Base-by-base conservation (phyloP, 92 coral and sea anemone species). In the Diadumene lineata region DNA sequence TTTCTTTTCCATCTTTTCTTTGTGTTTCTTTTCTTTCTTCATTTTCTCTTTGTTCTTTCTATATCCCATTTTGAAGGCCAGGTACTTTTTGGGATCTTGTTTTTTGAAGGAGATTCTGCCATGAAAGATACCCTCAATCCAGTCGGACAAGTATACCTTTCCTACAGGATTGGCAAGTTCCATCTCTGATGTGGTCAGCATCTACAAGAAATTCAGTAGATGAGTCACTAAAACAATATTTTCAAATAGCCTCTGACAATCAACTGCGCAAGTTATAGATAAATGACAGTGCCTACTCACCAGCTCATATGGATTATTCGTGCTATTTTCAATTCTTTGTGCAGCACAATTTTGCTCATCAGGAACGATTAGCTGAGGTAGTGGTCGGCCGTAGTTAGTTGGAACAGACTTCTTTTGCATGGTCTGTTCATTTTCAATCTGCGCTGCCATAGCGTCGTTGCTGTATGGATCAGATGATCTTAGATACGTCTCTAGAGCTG, bases 161-260 rank as follows among this genome's bases (percentile, higher is more conserved):
- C 6, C 25, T n/a, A 58, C 64, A 22, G 64, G 64, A 8, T 58
- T 58, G 26, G 64, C 26, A 9, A 58, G 26, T 19, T 9, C 64
- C 64, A 58, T 58, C 26, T 58, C 64, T 24, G 64, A 58, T 58
- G 64, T 28, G 15, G 64, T 58, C 64, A 58, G 26, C 26, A 18
- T 9, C 64, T 58, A 58, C 30, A 58, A 58, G 26, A 58, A 31
- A 21, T 0, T 24, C 22, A 16, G 60, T 3, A 22, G 2, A 53
- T 53, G 60, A 53, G 25, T 8, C 8, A 53, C 22, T 3, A 23
- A 16, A 53, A 53, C n/a, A 22, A 22, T 16, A 53, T 23, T 16
- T 2, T 8, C 4, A 16, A 23, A 38, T 4, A 38, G 7, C 48
- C 6, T 4, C 48, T 4, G 13, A 13, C 48, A 38, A 38, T 4